Evolutionary conservation across 2,888 invertebrate genomes (phyloP).

Genomic region (Dyspetes luteomarginatus): DNA sequence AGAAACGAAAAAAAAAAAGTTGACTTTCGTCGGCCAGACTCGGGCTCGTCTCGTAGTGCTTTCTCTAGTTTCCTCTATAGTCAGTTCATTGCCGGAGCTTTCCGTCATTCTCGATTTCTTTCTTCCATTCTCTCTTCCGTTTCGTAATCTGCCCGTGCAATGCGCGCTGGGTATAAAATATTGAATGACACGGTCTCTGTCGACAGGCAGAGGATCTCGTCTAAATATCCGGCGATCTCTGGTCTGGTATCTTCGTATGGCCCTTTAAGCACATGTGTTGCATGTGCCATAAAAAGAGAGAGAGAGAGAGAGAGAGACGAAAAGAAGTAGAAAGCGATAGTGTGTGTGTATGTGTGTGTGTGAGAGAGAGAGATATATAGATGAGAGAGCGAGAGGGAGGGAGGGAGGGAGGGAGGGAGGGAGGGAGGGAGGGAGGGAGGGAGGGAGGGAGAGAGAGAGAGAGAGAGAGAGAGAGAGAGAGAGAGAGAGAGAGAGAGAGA

Average conservation of each 20-base stretch:
- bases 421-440: neutral
- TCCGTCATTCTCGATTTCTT: neutral
- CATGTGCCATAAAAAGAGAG: neutral
- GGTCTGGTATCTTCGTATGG: neutral
- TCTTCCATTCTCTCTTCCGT: neutral
- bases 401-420: slow-evolving; percentile 8
- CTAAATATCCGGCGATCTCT: slow-evolving; percentile 6
- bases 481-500: neutral
- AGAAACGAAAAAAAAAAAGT: neutral
- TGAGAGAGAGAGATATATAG: neutral
- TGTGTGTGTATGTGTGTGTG: neutral
- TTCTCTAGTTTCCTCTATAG: neutral
- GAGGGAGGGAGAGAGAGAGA: neutral
- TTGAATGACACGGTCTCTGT: neutral
- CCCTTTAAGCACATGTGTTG: slow-evolving; percentile 1
- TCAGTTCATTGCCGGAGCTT: neutral
- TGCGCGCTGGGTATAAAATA: neutral
- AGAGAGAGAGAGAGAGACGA: neutral
- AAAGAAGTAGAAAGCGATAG: neutral
- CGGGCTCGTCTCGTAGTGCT: neutral
- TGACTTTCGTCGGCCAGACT: neutral
- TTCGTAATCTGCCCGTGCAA: neutral
- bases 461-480: neutral
- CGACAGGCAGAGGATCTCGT: slow-evolving; percentile 10
- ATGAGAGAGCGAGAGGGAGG: neutral